These are phyloP conservation scores for Poeciliopsis turrubarensis DNA, from an alignment of 2,113 vertebrate species.

Conservation along the genomic window DNA sequence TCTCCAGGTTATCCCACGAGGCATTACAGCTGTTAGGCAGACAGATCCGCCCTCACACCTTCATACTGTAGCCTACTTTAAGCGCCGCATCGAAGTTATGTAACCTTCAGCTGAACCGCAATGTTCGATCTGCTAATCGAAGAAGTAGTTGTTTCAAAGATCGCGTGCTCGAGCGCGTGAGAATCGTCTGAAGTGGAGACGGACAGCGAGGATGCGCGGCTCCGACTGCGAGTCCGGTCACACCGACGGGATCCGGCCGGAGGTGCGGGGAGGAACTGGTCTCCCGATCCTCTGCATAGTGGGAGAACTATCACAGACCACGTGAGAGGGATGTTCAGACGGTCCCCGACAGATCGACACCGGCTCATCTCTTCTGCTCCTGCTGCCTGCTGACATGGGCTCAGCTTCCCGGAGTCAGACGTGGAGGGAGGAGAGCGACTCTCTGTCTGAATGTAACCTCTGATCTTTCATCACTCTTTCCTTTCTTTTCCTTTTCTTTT, in stretches of 20 bases:
- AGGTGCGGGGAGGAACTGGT: slow-evolving; percentile 42
- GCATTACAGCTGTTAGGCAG: no score
- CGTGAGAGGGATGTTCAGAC: slow-evolving; percentile 76
- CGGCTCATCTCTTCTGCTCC: slow-evolving; percentile 54
- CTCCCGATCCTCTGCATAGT: slow-evolving; percentile 68
- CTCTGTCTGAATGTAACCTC: slow-evolving; percentile 63
- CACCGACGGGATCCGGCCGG: slow-evolving; percentile 8
- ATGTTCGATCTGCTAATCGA: neutral
- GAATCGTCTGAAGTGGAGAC: neutral
- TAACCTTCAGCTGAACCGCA: slow-evolving; percentile 33
- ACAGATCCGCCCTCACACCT: no score
- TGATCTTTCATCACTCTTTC: slow-evolving; percentile 18
- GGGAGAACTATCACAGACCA: slow-evolving; percentile 67
- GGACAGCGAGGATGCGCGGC: no score
- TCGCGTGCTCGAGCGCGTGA: neutral
- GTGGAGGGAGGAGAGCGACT: slow-evolving; percentile 14
- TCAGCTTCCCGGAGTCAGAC: slow-evolving; percentile 45
- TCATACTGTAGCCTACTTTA: neutral
- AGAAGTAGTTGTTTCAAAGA: neutral
- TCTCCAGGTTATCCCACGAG: no score
- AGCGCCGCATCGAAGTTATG: slow-evolving; percentile 59
- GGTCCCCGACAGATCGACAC: slow-evolving; percentile 46
- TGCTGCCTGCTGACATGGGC: slow-evolving; percentile 63
- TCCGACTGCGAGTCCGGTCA: neutral
- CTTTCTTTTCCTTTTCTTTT: slow-evolving; percentile 13